These are phyloP conservation scores for Drosophila tristis DNA, from an alignment of 1,140 invertebrate genomes.

Conservation along the genomic window DNA sequence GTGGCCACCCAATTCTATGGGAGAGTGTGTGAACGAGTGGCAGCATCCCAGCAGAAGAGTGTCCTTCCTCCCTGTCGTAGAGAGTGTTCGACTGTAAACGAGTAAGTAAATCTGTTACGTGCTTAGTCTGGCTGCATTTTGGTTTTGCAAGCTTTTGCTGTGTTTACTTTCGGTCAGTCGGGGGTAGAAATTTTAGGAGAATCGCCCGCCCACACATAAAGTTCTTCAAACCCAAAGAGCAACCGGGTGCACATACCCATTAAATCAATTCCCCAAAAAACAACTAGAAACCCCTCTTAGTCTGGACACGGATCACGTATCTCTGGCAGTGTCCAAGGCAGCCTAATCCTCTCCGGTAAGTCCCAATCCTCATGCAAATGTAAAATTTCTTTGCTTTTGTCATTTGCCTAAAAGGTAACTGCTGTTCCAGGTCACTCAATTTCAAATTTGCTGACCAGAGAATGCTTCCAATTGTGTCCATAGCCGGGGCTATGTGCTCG, in stretches of 20 bases:
- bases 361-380: constrained; percentile 8
- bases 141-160: constrained; percentile 4
- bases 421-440: constrained; percentile 35
- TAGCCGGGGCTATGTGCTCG: constrained; percentile 25
- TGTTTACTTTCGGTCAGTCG: constrained; percentile 14
- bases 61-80: too few relatives aligned
- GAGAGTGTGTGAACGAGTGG: constrained; percentile 4
- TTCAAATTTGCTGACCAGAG: constrained; percentile 62
- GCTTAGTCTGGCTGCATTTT: constrained; percentile 16
- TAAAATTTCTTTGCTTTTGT: constrained; percentile 12
- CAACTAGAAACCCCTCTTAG: not conserved
- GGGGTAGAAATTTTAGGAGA: too few relatives aligned
- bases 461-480: constrained; percentile 35
- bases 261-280: constrained; percentile 31
- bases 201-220: not conserved
- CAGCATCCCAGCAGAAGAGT: too few relatives aligned
- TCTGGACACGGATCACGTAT: not conserved
- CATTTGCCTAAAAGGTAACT: constrained; percentile 1
- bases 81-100: constrained; percentile 6
- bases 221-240: constrained; percentile 1
- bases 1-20: constrained; percentile 17
- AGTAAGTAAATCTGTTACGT: constrained; percentile 46
- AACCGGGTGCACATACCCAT: not conserved
- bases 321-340: not conserved
- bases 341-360: constrained; percentile 17